A percentile compares a stretch with the other conserved stretches of the same genome.
phyloP scores from a whole-genome alignment of 2,113 vertebrate species.

The Salvelinus alpinus region DNA sequence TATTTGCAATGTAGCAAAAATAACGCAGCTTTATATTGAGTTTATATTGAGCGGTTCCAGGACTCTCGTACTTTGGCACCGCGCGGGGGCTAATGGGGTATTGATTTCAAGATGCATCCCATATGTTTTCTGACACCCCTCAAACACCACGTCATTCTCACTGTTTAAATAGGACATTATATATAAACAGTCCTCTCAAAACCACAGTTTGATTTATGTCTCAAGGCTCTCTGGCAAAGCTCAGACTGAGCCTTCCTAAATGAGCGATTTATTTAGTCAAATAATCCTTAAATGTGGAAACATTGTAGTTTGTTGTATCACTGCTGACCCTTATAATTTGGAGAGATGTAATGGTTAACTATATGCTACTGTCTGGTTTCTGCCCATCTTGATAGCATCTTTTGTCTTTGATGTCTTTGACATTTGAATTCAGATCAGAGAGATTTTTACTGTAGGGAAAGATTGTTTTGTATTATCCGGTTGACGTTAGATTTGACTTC shows the following conservation, averaged over 20 bases:
- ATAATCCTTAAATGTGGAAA: slow-evolving; percentile 11
- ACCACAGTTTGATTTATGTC: slow-evolving; percentile 59
- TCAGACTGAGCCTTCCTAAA: slow-evolving; percentile 14
- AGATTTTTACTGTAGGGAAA: too few species aligned
- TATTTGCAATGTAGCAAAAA: slow-evolving; percentile 54
- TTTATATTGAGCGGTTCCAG: slow-evolving; percentile 54
- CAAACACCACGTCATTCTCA: slow-evolving; percentile 57
- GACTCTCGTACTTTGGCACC: slow-evolving; percentile 44
- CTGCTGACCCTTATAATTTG: slow-evolving; percentile 30
- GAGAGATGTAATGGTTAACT: neutral
- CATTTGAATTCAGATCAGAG: too few species aligned
- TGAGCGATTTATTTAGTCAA: too few species aligned
- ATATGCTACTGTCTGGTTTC: too few species aligned
- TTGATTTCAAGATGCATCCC: slow-evolving; percentile 64
- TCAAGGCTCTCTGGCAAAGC: slow-evolving; percentile 30
- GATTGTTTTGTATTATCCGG: too few species aligned
- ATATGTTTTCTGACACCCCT: slow-evolving; percentile 64
- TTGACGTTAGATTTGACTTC: too few species aligned
- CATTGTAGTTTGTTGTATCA: slow-evolving; percentile 46
- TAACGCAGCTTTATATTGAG: slow-evolving; percentile 56
- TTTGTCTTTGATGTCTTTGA: too few species aligned
- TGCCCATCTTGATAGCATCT: too few species aligned
- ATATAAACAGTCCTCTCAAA: slow-evolving; percentile 68
- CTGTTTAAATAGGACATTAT: slow-evolving; percentile 67
- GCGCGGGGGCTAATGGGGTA: slow-evolving; percentile 64